Conservation (phyloP, 2,113 vertebrate species). For the Genyomyrus donnyi region DNA sequence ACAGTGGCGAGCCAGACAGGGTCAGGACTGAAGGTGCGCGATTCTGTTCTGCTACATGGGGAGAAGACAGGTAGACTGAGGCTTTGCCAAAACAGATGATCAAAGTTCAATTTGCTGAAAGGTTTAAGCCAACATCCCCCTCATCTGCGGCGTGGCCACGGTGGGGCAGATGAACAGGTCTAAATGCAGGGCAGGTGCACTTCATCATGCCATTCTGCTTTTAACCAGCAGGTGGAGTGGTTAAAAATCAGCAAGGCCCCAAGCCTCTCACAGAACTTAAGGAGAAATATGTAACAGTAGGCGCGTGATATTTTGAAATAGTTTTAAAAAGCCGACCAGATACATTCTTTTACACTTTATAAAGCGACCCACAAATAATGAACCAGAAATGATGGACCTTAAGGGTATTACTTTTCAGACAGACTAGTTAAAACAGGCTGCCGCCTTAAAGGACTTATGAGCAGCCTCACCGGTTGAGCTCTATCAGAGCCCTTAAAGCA, state of each 20-base stretch:
- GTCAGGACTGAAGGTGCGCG: background rate
- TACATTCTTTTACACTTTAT: background rate
- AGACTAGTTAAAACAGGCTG: background rate
- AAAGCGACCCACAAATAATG: background rate
- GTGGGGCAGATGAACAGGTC: background rate
- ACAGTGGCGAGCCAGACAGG: background rate
- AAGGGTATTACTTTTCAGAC: background rate
- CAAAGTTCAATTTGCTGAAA: background rate
- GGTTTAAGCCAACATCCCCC: background rate
- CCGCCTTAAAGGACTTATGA: background rate
- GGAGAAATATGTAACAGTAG: background rate
- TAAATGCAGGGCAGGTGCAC: background rate
- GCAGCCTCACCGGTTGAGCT: background rate
- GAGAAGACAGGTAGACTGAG: background rate
- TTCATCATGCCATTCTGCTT: background rate
- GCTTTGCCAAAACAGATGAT: background rate
- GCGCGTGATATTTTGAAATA: background rate
- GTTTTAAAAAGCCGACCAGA: background rate
- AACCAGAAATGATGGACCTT: background rate
- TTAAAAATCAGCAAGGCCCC: background rate
- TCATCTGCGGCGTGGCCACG: background rate
- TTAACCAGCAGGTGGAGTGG: background rate
- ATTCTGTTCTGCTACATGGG: background rate
- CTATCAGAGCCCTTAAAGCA: conserved; percentile 10
- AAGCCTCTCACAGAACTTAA: background rate